Evolutionary conservation across 2,113 vertebrate species (phyloP).

Genomic region (Petrocephalus microphthalmus): DNA sequence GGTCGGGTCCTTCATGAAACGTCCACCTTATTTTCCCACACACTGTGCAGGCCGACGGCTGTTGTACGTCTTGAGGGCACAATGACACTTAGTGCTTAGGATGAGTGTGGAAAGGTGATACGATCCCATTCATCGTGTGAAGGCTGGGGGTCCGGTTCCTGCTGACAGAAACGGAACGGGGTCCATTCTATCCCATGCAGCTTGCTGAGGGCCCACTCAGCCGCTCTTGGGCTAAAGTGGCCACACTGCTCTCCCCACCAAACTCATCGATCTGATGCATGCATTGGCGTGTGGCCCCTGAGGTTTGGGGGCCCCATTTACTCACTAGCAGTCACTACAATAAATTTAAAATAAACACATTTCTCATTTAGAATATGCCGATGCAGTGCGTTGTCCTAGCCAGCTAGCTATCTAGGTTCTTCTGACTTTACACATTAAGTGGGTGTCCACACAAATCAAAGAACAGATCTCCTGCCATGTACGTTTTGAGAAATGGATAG

Average conservation of each 20-base stretch:
- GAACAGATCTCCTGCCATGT: no score
- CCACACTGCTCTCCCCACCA: neutral
- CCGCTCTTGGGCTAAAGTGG: neutral
- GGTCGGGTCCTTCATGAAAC: neutral
- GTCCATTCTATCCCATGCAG: neutral
- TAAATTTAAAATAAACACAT: no score
- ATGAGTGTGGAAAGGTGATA: neutral
- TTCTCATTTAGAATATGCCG: neutral
- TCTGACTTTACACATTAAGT: neutral
- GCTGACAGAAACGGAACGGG: neutral
- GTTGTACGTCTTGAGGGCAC: neutral
- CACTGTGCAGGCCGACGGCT: neutral
- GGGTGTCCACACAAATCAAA: no score
- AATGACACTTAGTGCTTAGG: neutral
- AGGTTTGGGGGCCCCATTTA: no score
- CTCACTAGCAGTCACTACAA: no score
- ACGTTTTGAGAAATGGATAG: no score
- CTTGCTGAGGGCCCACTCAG: neutral
- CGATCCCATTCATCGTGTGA: neutral
- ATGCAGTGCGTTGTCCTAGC: neutral
- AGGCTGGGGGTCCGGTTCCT: neutral
- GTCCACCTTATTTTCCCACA: neutral
- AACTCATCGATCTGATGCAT: neutral
- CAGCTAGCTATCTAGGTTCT: neutral
- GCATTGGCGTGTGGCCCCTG: neutral